Evolutionary conservation across 2,888 invertebrate species (phyloP), one percentile per base, ranked within the genome.

Genomic region (Coenonympha arcania): DNA sequence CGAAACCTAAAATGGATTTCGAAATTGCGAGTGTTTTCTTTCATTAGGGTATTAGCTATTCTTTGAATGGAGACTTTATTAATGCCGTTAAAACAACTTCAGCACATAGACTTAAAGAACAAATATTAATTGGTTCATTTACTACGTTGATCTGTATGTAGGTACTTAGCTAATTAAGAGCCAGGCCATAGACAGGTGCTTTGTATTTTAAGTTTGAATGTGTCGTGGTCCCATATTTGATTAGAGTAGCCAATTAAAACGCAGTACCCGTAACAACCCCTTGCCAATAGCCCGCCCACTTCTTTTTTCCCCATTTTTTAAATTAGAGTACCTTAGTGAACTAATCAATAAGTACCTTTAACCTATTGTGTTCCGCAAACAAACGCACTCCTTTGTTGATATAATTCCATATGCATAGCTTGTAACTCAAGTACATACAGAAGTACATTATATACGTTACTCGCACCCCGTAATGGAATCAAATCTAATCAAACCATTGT

Each of bases 221-320:
- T n/a, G 41, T 24, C 20, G 31, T 31, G 16, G 44, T 42, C 31
- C 36, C 37, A 26, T 44, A 39, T 49, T 42, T 18, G 24, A 26
- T 33, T 11, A 55, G 55, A 59, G 66, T 67, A 67, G 66, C 78
- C 80, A 79, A 80, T 81, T 79, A 79, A 71, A 65, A 60, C 59
- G 58, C 63, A 60, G 62, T 65, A 64, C 63, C 55, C 55, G 59
- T 58, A 54, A 58, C 73, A 69, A 69, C 78, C 79, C 75, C 68
- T 67, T 71, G 59, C 52, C 50, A 62, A 50, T 64, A 63, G 69
- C 59, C 74, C 79, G 72, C 78, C 79, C 43, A 52, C 45, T 41
- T 41, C 26, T 53, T 52, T 42, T 11, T 13, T 26, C 45, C 43
- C 47, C 39, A 43, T 47, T 42, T 50, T 39, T 46, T 8, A 42